Evolutionary conservation across 2,888 invertebrate genomes (phyloP).

Genomic region (Andrena camellia): DNA sequence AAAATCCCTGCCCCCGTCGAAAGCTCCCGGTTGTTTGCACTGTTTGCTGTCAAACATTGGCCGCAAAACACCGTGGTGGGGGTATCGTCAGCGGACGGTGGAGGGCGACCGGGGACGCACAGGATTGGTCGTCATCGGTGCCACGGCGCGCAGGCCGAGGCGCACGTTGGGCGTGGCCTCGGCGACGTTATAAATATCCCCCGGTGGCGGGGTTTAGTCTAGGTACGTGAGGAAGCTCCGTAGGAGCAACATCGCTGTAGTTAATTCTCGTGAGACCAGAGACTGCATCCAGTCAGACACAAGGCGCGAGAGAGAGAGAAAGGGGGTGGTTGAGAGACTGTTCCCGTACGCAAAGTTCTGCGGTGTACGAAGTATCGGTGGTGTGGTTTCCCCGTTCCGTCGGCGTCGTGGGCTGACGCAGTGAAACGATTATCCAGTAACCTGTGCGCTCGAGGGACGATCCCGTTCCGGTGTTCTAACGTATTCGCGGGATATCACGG

Average conservation of each 20-base stretch:
- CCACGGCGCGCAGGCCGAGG: not conserved
- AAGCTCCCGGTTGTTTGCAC: slow-evolving; percentile 77
- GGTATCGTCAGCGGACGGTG: slow-evolving; percentile 34
- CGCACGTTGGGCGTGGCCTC: slow-evolving; percentile 45
- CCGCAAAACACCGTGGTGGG: slow-evolving; percentile 76
- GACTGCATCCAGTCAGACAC: not conserved
- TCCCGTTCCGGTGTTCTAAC: not conserved
- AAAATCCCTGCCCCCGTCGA: slow-evolving; percentile 64
- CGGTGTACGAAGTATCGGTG: not conserved
- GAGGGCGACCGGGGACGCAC: not conserved
- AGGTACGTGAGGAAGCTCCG: slow-evolving; percentile 73
- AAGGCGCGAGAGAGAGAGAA: not conserved
- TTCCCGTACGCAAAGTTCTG: not conserved
- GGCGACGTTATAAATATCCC: slow-evolving; percentile 67
- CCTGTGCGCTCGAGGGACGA: not conserved
- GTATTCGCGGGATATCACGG: not conserved
- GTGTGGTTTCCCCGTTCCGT: not conserved
- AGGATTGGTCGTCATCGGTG: slow-evolving; percentile 48
- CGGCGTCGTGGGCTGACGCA: not conserved
- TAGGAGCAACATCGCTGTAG: slow-evolving; percentile 24
- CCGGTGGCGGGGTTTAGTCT: slow-evolving; percentile 66
- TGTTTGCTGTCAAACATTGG: slow-evolving; percentile 84
- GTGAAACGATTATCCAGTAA: slow-evolving; percentile 14
- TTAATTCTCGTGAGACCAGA: not conserved
- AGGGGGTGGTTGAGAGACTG: not conserved